Evolutionary conservation across 2,113 vertebrate species (phyloP).

Genomic region (Hydrochoerus hydrochaeris): DNA sequence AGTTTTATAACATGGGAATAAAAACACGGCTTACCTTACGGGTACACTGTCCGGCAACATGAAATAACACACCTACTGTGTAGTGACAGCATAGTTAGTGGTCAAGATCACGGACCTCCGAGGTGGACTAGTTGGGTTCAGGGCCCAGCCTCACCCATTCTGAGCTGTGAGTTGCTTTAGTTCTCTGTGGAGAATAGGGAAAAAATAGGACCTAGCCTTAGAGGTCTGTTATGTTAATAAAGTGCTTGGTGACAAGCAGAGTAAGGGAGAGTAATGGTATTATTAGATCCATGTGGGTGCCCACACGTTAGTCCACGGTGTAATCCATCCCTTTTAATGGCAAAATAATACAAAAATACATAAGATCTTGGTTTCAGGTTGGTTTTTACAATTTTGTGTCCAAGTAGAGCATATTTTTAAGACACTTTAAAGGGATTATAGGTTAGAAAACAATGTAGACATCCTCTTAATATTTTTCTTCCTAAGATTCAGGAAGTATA

Average conservation of each 20-base stretch:
- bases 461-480: constrained; percentile 38
- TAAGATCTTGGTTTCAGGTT: background rate
- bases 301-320: background rate
- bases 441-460: background rate
- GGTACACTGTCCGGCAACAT: background rate
- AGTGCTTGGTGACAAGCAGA: background rate
- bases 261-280: background rate
- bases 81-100: background rate
- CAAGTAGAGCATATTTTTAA: background rate
- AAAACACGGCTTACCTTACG: background rate
- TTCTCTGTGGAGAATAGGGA: background rate
- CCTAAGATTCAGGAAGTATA: constrained; percentile 26
- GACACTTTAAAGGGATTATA: constrained; percentile 6
- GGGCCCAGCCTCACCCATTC: background rate
- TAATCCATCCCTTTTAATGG: background rate
- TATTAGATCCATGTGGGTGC: constrained; percentile 6
- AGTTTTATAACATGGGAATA: constrained; percentile 24
- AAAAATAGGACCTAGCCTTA: background rate
- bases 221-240: background rate
- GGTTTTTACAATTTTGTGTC: background rate
- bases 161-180: background rate
- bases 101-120: background rate
- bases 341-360: background rate
- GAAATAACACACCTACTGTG: background rate
- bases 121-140: background rate